phyloP scores from a whole-genome alignment of 2,113 vertebrate genomes.

The Forbesichthys agassizii region DNA sequence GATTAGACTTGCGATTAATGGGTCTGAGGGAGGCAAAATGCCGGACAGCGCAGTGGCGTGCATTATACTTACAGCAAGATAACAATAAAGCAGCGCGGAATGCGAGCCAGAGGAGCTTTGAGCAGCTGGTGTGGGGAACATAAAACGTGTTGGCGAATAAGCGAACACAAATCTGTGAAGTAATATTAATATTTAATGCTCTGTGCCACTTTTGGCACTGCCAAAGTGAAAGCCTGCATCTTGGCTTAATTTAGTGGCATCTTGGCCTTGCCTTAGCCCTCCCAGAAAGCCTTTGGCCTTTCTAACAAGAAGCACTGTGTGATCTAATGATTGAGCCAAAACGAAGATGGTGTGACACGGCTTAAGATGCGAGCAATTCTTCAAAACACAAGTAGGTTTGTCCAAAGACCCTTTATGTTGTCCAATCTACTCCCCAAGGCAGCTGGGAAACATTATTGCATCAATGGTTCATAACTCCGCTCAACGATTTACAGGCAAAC shows the following conservation, averaged over 20 bases:
- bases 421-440: slow-evolving; percentile 13
- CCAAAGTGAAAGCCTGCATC: slow-evolving; percentile 40
- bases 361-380: slow-evolving; percentile 26
- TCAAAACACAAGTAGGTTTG: not conserved
- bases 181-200: slow-evolving; percentile 50
- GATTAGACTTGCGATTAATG: slow-evolving; percentile 77
- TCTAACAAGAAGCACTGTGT: not conserved
- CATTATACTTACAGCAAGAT: slow-evolving; percentile 57
- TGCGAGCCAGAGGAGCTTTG: slow-evolving; percentile 35
- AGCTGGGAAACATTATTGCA: slow-evolving; percentile 33
- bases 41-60: slow-evolving; percentile 49
- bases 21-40: slow-evolving; percentile 61
- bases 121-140: slow-evolving; percentile 50
- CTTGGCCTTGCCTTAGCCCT: no score
- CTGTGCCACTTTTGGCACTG: slow-evolving; percentile 17
- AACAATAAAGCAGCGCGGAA: slow-evolving; percentile 24
- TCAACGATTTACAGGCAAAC: slow-evolving; percentile 51
- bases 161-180: slow-evolving; percentile 37
- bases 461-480: slow-evolving; percentile 35
- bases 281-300: no score
- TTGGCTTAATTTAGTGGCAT: slow-evolving; percentile 27
- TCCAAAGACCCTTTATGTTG: not conserved
- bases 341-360: slow-evolving; percentile 12
- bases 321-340: not conserved
- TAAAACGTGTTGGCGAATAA: slow-evolving; percentile 43